Conservation (phyloP, 2,113 vertebrate species). For the Capreolus pygargus region DNA sequence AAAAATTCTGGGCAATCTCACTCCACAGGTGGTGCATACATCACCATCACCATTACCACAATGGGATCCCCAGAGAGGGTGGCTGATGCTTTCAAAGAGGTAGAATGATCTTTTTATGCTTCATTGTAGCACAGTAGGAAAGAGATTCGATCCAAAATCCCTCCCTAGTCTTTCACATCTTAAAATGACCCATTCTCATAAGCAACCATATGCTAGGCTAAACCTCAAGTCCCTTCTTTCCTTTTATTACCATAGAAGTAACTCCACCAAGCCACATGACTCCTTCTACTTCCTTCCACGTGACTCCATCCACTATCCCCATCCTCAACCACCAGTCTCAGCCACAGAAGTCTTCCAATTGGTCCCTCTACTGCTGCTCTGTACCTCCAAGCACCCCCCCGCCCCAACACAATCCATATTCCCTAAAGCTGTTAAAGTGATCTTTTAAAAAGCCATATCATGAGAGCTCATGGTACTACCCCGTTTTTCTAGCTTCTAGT, state of each 20-base stretch:
- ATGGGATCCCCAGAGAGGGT: neutral
- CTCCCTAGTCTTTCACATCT: neutral
- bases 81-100: neutral
- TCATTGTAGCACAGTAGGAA: neutral
- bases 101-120: neutral
- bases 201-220: neutral
- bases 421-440: neutral
- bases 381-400: fast-evolving
- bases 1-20: neutral
- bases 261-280: neutral
- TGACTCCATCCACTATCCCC: neutral
- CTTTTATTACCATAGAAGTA: neutral
- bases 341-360: neutral
- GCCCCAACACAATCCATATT: neutral
- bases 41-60: too few relatives aligned
- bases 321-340: neutral
- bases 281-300: neutral
- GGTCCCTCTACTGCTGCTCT: neutral
- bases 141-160: neutral
- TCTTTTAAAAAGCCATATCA: neutral
- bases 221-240: neutral
- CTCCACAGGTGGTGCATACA: neutral
- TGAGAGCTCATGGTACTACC: fast-evolving
- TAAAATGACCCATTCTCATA: neutral
- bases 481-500: neutral